Base-by-base conservation (phyloP, 2,797 vertebrate species). In the Melanotaenia trifasciata region DNA sequence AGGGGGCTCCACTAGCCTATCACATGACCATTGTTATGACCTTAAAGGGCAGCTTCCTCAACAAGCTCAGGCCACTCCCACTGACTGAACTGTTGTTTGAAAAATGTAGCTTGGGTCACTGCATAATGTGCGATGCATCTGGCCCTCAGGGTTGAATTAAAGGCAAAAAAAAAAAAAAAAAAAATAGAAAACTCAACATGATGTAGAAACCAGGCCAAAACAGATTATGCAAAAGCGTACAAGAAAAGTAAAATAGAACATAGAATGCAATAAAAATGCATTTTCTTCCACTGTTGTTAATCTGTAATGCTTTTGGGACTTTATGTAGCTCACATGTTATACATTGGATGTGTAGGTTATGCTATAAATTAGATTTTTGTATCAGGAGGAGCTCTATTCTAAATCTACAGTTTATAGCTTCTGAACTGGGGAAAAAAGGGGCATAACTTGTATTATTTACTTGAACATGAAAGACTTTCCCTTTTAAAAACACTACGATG, bases 11-110 rank as follows among this genome's bases (percentile, higher is more conserved):
- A 56, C 88, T 74, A 85, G 91, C 88, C 90, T 79, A 83, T 93
- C 90, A 92, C 91, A 90, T 93, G 94, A 94, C 93, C 92, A 83
- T 67, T 90, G 85, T 74, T 87, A 86, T 92, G 93, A 94, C 94
- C 94, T 95, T 79, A 92, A 90, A 94, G 93, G 92, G 92, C 90
- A 91, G 84, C 74, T 87, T 87, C 87, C 86, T 88, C 91, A 91
- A 87, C 89, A 81, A 87, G 85, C 80, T 77, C 85, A 84, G 83
- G 86, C 87, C 90, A 87, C 87, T 78, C 87, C 91, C 73, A 86
- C 77, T 84, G 68, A 68, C 80, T 85, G 81, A 84, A 81, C 78
- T 79, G 84, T 74, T 90, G 85, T 87, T 74, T 89, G 87, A 87
- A 87, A 89, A 91, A 86, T 30, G 78, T 70, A 76, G 90, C 89